Conservation (phyloP, 2,888 invertebrate species). For the Eilema griseolum region DNA sequence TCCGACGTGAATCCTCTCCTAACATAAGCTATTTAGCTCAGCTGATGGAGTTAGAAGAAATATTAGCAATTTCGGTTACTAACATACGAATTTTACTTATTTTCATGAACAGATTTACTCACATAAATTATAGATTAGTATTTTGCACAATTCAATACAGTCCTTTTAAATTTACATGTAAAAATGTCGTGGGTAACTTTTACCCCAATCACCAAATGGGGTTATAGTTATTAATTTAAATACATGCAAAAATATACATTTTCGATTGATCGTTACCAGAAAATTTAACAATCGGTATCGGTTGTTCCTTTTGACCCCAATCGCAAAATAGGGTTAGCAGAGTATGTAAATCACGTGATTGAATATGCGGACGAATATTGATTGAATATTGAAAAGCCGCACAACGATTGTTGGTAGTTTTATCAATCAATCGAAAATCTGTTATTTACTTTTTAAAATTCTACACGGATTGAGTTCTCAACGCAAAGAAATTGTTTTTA, state of each 20-base stretch:
- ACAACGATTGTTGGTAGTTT: conserved; percentile 2
- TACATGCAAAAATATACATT: background rate
- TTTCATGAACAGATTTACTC: background rate
- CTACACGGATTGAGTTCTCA: background rate
- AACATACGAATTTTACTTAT: background rate
- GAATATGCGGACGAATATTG: conserved; percentile 18
- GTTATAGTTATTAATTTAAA: background rate
- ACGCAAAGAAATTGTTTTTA: background rate
- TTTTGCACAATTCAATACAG: background rate
- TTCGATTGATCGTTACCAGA: conserved; percentile 1
- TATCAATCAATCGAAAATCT: background rate
- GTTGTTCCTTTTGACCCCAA: conserved; percentile 8
- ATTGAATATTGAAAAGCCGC: conserved; percentile 14
- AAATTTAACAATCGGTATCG: background rate
- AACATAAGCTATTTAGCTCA: too few species aligned
- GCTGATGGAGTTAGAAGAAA: too few species aligned
- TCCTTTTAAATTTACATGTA: background rate
- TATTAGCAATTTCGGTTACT: too few species aligned
- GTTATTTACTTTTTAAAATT: conserved; percentile 1
- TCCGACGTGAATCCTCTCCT: too few species aligned
- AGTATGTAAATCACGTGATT: conserved; percentile 17
- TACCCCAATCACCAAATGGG: background rate
- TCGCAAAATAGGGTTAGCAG: conserved; percentile 8
- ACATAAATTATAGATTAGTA: background rate
- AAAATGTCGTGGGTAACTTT: background rate